A percentile compares a stretch with the other conserved stretches of the same genome.
phyloP scores from a whole-genome alignment of 2,113 vertebrate species.

The Aplodontia rufa region DNA sequence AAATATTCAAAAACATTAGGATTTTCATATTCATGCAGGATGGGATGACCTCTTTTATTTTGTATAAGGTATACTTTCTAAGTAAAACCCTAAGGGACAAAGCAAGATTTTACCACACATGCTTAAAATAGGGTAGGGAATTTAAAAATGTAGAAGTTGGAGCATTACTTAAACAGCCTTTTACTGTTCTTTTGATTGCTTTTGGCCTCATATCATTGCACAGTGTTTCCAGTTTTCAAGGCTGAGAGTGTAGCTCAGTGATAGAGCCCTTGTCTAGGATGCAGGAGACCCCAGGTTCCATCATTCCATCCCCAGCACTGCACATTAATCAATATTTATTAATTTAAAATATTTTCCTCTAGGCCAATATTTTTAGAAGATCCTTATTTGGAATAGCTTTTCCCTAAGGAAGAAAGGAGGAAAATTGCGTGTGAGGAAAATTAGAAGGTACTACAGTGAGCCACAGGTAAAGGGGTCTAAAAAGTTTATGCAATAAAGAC shows the following conservation, averaged over 20 bases:
- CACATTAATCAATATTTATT: too few species aligned
- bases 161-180: neutral
- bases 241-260: too few species aligned
- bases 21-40: neutral
- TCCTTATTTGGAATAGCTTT: neutral
- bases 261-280: too few species aligned
- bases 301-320: too few species aligned
- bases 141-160: neutral
- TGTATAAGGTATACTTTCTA: neutral
- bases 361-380: neutral
- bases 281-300: too few species aligned
- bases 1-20: neutral
- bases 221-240: neutral
- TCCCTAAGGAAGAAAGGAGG: neutral
- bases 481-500: neutral
- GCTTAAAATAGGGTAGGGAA: neutral
- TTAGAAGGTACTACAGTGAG: neutral
- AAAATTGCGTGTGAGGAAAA: neutral
- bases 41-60: neutral
- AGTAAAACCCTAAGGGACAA: neutral
- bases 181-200: neutral
- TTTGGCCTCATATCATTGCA: neutral
- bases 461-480: neutral
- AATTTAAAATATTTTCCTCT: neutral
- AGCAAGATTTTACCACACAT: conserved; percentile 2